These are phyloP conservation scores for Smittia aterrima DNA, from an alignment of 2,888 invertebrate genomes.

Conservation along the genomic window DNA sequence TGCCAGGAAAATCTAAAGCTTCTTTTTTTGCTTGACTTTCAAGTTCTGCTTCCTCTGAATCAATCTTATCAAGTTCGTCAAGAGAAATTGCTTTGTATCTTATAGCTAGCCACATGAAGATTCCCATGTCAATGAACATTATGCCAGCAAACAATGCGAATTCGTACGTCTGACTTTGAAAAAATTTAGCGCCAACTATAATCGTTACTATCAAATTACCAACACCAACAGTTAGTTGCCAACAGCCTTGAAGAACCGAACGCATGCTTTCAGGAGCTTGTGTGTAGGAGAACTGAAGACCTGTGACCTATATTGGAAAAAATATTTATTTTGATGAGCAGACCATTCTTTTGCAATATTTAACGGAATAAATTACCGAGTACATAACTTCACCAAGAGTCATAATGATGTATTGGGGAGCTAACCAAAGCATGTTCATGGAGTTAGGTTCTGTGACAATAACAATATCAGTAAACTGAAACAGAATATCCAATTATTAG, in stretches of 20 bases:
- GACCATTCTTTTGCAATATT: too few species aligned
- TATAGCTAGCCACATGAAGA: conserved; percentile 78
- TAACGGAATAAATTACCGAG: background rate
- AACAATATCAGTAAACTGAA: background rate
- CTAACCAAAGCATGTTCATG: conserved; percentile 61
- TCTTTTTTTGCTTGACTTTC: background rate
- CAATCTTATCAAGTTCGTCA: background rate
- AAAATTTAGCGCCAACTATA: conserved; percentile 74
- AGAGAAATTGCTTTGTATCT: conserved; percentile 60
- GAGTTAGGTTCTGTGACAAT: conserved; percentile 62
- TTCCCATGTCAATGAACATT: conserved; percentile 78
- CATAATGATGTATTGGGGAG: conserved; percentile 69
- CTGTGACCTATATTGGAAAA: conserved; percentile 75
- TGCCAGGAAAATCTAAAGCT: background rate
- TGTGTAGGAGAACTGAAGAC: conserved; percentile 87
- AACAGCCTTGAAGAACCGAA: conserved; percentile 86
- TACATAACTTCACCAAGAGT: conserved; percentile 59
- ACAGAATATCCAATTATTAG: background rate
- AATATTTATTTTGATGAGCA: too few species aligned
- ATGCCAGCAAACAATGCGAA: conserved; percentile 87
- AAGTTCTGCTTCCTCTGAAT: background rate
- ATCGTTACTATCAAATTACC: conserved; percentile 92
- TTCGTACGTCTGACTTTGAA: conserved; percentile 78
- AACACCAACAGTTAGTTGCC: conserved; percentile 86
- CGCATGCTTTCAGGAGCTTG: conserved; percentile 90